These are phyloP conservation scores for Drosophila parvula DNA, from an alignment of 1,140 invertebrate species.

Conservation along the genomic window DNA sequence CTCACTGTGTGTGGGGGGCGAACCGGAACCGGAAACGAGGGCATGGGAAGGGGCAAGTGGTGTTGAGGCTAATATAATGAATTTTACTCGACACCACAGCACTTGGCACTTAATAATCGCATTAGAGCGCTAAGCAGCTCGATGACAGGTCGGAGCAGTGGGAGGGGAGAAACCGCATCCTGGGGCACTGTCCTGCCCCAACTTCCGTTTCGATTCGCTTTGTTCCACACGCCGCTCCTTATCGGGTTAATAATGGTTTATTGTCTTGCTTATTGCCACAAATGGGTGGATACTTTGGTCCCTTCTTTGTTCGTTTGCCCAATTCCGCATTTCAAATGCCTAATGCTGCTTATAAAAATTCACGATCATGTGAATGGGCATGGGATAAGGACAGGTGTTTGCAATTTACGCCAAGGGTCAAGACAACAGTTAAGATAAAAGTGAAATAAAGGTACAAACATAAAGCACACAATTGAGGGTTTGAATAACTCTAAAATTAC, in stretches of 20 bases:
- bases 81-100: constrained; percentile 75
- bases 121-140: constrained; percentile 75
- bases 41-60: constrained; percentile 25
- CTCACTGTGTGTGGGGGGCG: background rate
- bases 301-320: constrained; percentile 4
- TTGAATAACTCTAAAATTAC: background rate
- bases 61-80: constrained; percentile 69
- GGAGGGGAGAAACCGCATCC: constrained; percentile 11
- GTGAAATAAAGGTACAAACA: background rate
- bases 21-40: constrained; percentile 9
- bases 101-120: constrained; percentile 81
- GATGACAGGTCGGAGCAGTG: constrained; percentile 50
- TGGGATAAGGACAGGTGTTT: constrained; percentile 24
- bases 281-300: constrained; percentile 41
- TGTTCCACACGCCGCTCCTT: constrained; percentile 44
- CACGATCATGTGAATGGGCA: constrained; percentile 24
- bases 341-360: constrained; percentile 37
- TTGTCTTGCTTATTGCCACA: constrained; percentile 76
- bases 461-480: constrained; percentile 13
- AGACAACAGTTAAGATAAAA: constrained; percentile 14
- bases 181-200: background rate
- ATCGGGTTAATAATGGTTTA: constrained; percentile 73
- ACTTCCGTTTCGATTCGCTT: constrained; percentile 33
- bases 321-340: constrained; percentile 7
- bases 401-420: constrained; percentile 24